Conservation (phyloP, 2,113 vertebrate species). For the Bos taurus region DNA sequence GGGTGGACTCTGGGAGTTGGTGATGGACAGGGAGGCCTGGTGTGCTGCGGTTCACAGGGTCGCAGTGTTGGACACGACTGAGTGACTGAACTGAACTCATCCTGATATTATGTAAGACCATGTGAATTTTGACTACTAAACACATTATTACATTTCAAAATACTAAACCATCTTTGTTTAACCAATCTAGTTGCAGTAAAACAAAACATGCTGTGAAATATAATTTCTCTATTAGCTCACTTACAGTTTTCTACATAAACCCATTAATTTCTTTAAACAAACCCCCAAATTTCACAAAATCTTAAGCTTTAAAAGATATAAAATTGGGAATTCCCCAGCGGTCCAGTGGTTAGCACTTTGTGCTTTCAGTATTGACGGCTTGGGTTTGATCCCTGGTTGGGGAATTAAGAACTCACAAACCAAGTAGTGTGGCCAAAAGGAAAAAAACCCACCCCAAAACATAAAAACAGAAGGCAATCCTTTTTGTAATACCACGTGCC, state of each 20-base stretch:
- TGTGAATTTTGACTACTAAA: not conserved
- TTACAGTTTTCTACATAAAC: not conserved
- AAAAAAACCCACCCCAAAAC: not conserved
- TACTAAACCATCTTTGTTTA: not conserved
- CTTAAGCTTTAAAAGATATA: not conserved
- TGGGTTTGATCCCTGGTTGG: not conserved
- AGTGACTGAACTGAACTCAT: not conserved
- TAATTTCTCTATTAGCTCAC: not conserved
- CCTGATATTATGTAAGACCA: not conserved
- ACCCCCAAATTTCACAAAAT: not conserved
- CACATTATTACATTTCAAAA: not conserved
- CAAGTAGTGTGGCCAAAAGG: not conserved
- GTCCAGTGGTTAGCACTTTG: not conserved
- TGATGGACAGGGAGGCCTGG: no score
- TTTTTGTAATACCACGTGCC: not conserved
- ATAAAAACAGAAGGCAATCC: not conserved
- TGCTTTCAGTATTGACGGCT: not conserved
- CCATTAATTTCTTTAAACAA: not conserved
- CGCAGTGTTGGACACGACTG: no score
- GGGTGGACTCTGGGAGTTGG: no score
- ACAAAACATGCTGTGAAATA: not conserved
- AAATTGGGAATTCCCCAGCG: not conserved
- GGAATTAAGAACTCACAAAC: not conserved
- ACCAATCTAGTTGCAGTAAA: not conserved
- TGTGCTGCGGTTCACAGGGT: no score